Conservation (phyloP, 2,797 vertebrate genomes). For the Sebastes jordani region DNA sequence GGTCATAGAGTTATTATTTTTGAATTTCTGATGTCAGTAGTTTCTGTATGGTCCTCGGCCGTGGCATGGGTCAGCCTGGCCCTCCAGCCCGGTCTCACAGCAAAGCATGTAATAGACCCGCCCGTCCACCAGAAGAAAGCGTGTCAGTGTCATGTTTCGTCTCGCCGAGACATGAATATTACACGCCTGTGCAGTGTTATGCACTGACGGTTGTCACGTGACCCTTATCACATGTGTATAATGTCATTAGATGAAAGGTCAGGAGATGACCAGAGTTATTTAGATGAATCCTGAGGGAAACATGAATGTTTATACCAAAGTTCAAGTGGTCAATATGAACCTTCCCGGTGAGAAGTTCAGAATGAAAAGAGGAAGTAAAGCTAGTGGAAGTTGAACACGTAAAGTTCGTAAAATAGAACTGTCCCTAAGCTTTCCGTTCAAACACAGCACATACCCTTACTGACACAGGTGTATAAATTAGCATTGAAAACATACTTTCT, state of each 20-base stretch:
- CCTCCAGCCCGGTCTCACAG: not conserved
- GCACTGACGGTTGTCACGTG: not conserved
- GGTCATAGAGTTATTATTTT: too few relatives aligned
- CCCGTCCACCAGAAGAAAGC: not conserved
- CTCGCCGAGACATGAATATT: not conserved
- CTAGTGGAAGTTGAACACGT: not conserved
- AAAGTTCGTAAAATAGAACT: not conserved
- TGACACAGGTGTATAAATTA: not conserved
- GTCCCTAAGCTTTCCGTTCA: not conserved
- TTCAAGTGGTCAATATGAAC: too few relatives aligned
- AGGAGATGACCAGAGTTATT: not conserved
- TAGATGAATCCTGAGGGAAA: too few relatives aligned
- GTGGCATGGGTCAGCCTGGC: too few relatives aligned
- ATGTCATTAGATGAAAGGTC: not conserved
- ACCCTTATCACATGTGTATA: not conserved
- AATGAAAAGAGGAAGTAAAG: not conserved
- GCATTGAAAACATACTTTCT: not conserved
- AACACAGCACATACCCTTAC: not conserved
- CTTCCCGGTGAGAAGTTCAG: not conserved
- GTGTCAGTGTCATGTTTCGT: too few relatives aligned
- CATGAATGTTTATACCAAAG: too few relatives aligned
- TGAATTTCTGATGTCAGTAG: too few relatives aligned
- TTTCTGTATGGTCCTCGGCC: too few relatives aligned
- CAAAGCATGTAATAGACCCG: not conserved
- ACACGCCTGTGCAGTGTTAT: not conserved